Evolutionary conservation across 37 sponge, comb jelly and placozoan genomes (phyloP), one percentile per base, ranked within the genome.

Genomic region (Corticium candelabrum): DNA sequence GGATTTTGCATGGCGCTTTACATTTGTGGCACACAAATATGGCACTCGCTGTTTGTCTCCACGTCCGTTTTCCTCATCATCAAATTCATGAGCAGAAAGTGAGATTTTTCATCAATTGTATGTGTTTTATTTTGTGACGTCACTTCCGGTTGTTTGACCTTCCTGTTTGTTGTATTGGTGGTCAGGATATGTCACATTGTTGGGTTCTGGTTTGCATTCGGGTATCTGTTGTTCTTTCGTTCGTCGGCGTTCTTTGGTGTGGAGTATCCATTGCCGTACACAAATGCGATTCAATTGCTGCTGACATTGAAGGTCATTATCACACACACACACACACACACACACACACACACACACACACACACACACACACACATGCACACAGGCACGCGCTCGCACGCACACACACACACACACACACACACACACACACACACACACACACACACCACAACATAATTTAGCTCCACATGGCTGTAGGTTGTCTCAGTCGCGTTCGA

Each of bases 211-310:
- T 74, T 80, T 2, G 67, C 36, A 69, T 84, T 84, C 79, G 80
- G 75, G 0, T 84, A 84, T 41, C 40, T 84, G 37, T 35, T 41
- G 1, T 84, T 84, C 85, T 81, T 81, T 39, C 75, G 85, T 1
- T 11, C 57, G 41, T 38, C 80, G 68, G 30, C 34, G 70, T 74
- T 56, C 3, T 84, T 81, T 74, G 80, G 35, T 2, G 21, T 76
- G 67, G 74, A 68, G 37, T 43, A 67, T 35, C 69, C 81, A 39
- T 70, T 76, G 32, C 57, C 76, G 15, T 68, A 76, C 29, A 74
- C 85, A 2, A 81, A 84, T 67, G 81, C 85, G 0, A 38, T 81
- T 27, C 81, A 81, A 39, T 80, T 81, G 5, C 35, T 81, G 29
- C 43, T 72, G 35, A 81, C 85, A 41, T 11, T 84, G 1, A 84